These are phyloP conservation scores for Orius insidiosus DNA, from an alignment of 1,140 invertebrate species.

Conservation along the genomic window DNA sequence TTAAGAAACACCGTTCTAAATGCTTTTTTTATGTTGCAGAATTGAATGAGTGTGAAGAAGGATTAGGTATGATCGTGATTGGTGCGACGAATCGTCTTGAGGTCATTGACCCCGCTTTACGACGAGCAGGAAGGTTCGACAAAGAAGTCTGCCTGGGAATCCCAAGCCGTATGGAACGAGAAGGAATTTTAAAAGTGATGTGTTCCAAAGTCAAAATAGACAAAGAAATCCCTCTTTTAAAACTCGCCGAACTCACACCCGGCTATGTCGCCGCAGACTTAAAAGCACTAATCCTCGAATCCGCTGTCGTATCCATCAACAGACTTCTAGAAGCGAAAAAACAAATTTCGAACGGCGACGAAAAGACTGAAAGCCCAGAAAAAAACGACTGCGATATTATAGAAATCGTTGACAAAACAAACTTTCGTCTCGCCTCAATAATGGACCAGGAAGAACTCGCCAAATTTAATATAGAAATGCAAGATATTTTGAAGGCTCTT, in stretches of 20 bases:
- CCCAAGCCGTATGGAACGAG: constrained; percentile 65
- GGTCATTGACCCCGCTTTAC: constrained; percentile 76
- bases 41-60: constrained; percentile 36
- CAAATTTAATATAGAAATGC: constrained; percentile 44
- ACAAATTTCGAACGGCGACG: constrained; percentile 19
- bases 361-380: constrained; percentile 13
- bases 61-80: constrained; percentile 64
- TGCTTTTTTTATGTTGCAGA: constrained; percentile 25
- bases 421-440: constrained; percentile 8
- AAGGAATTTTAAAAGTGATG: constrained; percentile 56
- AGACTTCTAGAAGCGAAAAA: constrained; percentile 22
- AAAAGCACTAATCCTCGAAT: constrained; percentile 65
- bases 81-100: constrained; percentile 92
- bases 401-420: constrained; percentile 11
- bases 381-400: constrained; percentile 5
- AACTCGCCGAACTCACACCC: constrained; percentile 68
- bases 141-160: constrained; percentile 87
- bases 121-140: constrained; percentile 81
- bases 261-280: constrained; percentile 97
- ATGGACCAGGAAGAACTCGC: constrained; percentile 35
- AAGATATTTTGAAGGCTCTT: constrained; percentile 63
- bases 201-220: constrained; percentile 45
- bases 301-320: constrained; percentile 71
- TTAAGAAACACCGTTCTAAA: too few species aligned
- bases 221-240: constrained; percentile 46